Evolutionary conservation across 2,797 vertebrate species (phyloP).

Genomic region (Telmatherina bonti): DNA sequence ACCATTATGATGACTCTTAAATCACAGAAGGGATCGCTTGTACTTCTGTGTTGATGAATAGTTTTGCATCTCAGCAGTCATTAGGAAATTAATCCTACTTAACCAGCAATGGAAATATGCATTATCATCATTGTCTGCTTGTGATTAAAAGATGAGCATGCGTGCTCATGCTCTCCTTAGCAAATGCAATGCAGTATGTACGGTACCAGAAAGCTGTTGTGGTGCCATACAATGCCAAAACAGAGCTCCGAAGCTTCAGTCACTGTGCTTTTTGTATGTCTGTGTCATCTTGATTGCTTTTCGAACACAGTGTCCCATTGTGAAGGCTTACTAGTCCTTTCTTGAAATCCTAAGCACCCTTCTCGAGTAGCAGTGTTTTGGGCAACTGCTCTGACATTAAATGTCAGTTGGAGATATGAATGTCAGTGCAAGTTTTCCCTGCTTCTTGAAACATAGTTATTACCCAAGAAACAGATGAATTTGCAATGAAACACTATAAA

Average conservation of each 20-base stretch:
- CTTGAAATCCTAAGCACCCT: conserved; percentile 68
- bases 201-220: conserved; percentile 49
- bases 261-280: conserved; percentile 65
- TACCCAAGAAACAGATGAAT: conserved; percentile 29
- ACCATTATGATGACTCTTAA: neutral
- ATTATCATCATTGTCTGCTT: conserved; percentile 42
- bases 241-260: conserved; percentile 50
- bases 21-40: conserved; percentile 5
- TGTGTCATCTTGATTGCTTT: conserved; percentile 58
- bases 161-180: conserved; percentile 38
- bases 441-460: conserved; percentile 31
- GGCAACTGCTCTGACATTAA: conserved; percentile 62
- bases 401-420: conserved; percentile 30
- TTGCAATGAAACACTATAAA: conserved; percentile 3
- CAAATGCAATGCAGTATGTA: conserved; percentile 55
- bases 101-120: conserved; percentile 21
- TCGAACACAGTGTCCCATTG: conserved; percentile 67
- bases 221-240: conserved; percentile 62
- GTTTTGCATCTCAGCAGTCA: conserved; percentile 14
- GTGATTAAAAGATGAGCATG: conserved; percentile 50
- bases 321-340: conserved; percentile 59
- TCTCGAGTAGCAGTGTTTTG: conserved; percentile 56
- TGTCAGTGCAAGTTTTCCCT: conserved; percentile 21
- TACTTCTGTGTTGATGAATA: conserved; percentile 28
- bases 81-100: conserved; percentile 37